Base-by-base conservation (phyloP, 2,888 invertebrate species). In the Schizaphis graminum region DNA sequence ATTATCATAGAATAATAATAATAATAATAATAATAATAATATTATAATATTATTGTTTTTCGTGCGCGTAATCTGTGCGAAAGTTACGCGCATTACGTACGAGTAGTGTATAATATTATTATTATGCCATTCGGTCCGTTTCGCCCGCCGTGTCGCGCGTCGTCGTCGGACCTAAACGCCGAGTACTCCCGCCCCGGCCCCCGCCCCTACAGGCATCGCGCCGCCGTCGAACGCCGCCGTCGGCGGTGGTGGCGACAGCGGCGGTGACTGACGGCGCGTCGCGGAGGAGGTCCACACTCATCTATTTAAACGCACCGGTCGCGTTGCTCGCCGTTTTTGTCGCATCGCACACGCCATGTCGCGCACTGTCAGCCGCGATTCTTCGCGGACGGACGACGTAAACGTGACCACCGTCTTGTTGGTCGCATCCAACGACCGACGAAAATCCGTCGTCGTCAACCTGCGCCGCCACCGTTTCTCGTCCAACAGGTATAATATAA, bases 241-340 rank as follows among this genome's bases (percentile, higher is more conserved):
- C 67, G n/a, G 0, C 61, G 26, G 57, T 26, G 28, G 84, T 21
- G 44, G 5, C 44, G 85, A 10, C 86, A 11, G 87, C n/a, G 49
- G 49, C n/a, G 77, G 11, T n/a, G 87, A n/a, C 87, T 49, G 47
- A 41, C 89, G 57, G 57, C 89, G 89, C 41, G 57, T 28, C 89
- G 44, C 89, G 57, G 57, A 57, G 57, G 41, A 41, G 41, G 77
- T 77, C 35, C 77, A 35, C 77, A 77, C 77, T 77, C 85, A 44
- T 89, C 89, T 90, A 90, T 90, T 67, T 90, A 90, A 90, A 61
- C 90, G 61, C 90, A n/a, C 28, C 90, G 67, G 61, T 67, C 90
- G 56, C 61, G 90, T 61, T 61, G 90, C 90, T 41, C 57, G 90
- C 90, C 44, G 90, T 90, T 47, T 61, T 67, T 47, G 90, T 90